These are phyloP conservation scores for Drosophila rufa DNA, from an alignment of 1,140 invertebrate species.

Conservation along the genomic window DNA sequence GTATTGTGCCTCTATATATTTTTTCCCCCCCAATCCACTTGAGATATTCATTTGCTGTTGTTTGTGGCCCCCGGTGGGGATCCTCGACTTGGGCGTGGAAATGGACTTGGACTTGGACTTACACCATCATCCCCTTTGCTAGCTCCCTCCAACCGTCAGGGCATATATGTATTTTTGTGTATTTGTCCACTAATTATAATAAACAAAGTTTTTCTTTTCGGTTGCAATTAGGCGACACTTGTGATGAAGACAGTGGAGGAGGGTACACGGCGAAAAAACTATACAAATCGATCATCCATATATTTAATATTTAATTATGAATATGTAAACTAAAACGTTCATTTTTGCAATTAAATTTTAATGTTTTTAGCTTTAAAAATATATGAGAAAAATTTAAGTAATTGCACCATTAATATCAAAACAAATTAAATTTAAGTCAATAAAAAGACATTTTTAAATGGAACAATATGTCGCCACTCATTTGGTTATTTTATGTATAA, in stretches of 20 bases:
- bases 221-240: conserved; percentile 50
- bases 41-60: conserved; percentile 34
- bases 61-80: conserved; percentile 12
- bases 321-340: too few relatives aligned
- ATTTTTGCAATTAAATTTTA: too few relatives aligned
- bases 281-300: neutral
- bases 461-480: neutral
- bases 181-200: conserved; percentile 65
- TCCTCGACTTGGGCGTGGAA: conserved; percentile 11
- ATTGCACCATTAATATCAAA: neutral
- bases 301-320: neutral
- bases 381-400: neutral
- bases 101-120: conserved; percentile 3
- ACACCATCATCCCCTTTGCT: neutral
- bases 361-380: too few relatives aligned
- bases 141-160: too few relatives aligned
- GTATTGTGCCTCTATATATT: conserved; percentile 7
- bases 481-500: neutral
- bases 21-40: conserved; percentile 31
- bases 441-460: neutral
- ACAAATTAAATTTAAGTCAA: neutral
- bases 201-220: conserved; percentile 53
- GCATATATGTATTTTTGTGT: conserved; percentile 9
- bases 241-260: conserved; percentile 1
- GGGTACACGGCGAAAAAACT: neutral